phyloP scores from a whole-genome alignment of 2,113 vertebrate genomes.

The Gorilla gorilla region DNA sequence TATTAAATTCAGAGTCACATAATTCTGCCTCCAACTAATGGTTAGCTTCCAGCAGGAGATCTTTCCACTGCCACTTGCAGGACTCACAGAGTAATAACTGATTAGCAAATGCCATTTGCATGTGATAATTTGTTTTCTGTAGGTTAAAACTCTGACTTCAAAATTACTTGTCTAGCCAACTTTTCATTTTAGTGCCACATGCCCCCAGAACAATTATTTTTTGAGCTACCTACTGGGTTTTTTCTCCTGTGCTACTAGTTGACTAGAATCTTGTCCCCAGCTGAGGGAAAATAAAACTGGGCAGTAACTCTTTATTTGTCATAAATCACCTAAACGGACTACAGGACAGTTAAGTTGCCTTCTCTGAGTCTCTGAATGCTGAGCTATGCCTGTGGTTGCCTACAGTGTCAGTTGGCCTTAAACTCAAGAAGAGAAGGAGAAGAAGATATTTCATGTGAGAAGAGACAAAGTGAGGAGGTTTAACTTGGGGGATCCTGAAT shows the following conservation, averaged over 20 bases:
- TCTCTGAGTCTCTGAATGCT: not conserved
- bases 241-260: not conserved
- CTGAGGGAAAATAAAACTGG: not conserved
- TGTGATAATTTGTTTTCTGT: not conserved
- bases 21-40: too few relatives aligned
- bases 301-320: not conserved
- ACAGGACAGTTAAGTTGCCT: accelerated
- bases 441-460: not conserved
- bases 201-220: accelerated
- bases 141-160: not conserved
- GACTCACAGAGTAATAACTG: not conserved
- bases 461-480: not conserved
- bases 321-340: accelerated
- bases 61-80: not conserved
- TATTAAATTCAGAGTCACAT: not conserved
- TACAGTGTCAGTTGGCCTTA: accelerated
- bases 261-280: not conserved
- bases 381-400: not conserved
- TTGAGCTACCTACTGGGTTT: not conserved
- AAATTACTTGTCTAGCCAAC: not conserved
- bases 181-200: not conserved
- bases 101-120: not conserved
- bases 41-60: not conserved
- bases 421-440: not conserved
- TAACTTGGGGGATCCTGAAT: not conserved